phyloP scores from a whole-genome alignment of 2,888 invertebrate species.

The Apodemia duryi region DNA sequence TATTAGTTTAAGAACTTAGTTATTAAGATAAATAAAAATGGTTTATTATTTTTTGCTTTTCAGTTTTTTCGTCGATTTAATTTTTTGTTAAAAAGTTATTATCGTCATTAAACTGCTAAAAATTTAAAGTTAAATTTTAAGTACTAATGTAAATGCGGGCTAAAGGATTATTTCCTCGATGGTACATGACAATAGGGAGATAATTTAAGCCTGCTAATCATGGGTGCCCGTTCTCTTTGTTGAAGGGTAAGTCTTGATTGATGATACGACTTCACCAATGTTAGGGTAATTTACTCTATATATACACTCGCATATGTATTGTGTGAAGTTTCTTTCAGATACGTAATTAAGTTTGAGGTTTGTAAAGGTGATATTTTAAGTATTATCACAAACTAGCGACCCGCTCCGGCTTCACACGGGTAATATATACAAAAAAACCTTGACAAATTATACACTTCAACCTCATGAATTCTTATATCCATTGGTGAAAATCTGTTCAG shows the following conservation, averaged over 20 bases:
- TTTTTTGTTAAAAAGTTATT: too few species aligned
- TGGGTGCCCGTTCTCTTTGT: constrained; percentile 54
- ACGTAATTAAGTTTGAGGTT: not conserved
- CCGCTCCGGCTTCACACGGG: too few species aligned
- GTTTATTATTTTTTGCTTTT: too few species aligned
- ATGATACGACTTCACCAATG: constrained; percentile 50
- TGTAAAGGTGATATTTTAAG: too few species aligned
- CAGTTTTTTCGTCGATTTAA: too few species aligned
- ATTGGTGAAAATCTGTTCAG: too few species aligned
- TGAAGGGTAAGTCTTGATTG: constrained; percentile 59
- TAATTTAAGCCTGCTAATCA: constrained; percentile 65
- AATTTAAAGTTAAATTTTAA: not conserved
- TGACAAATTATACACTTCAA: too few species aligned
- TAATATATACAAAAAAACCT: too few species aligned
- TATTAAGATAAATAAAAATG: too few species aligned
- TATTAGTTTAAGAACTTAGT: too few species aligned
- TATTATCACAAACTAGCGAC: not conserved
- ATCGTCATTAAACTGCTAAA: too few species aligned
- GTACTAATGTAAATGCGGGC: not conserved
- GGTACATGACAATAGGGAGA: constrained; percentile 40
- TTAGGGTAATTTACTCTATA: constrained; percentile 43
- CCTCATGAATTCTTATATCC: too few species aligned
- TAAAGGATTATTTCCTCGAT: constrained; percentile 33
- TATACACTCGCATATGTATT: not conserved
- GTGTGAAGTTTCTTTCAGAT: not conserved